Evolutionary conservation across 2,113 vertebrate genomes (phyloP), one percentile per base, ranked within the genome.

Genomic region (Cyanoramphus novaezelandiae): DNA sequence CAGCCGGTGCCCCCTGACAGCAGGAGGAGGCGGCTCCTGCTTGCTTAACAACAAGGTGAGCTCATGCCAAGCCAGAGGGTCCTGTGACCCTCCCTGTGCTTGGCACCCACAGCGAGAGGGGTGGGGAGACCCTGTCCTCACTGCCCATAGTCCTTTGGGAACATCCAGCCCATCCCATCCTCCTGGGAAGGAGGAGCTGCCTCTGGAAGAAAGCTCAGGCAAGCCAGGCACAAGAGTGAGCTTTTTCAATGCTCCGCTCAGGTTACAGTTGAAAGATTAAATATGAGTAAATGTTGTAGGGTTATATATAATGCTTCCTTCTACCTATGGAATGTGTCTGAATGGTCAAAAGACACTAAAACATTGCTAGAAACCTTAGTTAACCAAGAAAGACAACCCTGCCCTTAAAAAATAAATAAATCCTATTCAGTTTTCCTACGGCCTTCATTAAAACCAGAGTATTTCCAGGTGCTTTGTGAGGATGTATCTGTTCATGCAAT

Each of bases 251-350:
- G 83, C 86, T 71, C 62, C 11, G 1, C 76, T 84, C 37, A 11
- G 57, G 27, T 62, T 88, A 87, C 31, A 85, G 4, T n/a, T 72
- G 59, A 91, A 82, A 88, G 92, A 41, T 94, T 96, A 96, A 89
- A 93, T 94, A 92, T 82, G 88, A 69, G 28, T 97, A 96, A 96
- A 96, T 96, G 96, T 67, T 39, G n/a, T 87, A 82, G 84, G 62
- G 65, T 87, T 96, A 93, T 93, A 97, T 5, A 77, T 93, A 94
- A 94, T 57, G 88, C 67, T 93, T 88, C 65, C 43, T 86, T 94
- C 93, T 95, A 86, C 35, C 29, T 96, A 87, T 69, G 92, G 92
- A 94, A 95, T 46, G 71, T 87, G 83, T 82, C 92, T 78, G 79
- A 95, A 84, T 55, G 87, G 89, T 85, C 65, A 63, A 76, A 89